phyloP scores from a whole-genome alignment of 2,113 vertebrate species.

The Phoenicopterus ruber region DNA sequence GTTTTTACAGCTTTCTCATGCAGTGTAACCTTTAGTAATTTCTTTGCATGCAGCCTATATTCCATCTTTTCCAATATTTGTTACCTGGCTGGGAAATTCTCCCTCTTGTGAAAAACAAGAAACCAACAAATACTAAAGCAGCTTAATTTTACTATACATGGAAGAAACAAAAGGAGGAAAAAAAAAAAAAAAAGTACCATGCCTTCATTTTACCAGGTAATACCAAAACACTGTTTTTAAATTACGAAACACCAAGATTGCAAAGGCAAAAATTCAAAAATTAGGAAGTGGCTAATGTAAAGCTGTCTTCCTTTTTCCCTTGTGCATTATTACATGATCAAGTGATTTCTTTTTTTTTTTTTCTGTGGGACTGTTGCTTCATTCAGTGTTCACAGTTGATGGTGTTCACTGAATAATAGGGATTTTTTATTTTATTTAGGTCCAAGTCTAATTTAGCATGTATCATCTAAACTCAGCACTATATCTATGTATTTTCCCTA shows the following conservation, averaged over 20 bases:
- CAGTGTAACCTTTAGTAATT: background rate
- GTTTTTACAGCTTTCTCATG: background rate
- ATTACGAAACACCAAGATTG: background rate
- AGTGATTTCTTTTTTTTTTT: background rate
- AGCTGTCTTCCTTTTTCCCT: background rate
- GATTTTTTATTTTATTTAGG: accelerated
- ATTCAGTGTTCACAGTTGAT: background rate
- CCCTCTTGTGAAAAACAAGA: background rate
- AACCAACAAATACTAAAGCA: background rate
- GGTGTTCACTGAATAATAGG: background rate
- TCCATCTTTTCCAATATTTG: background rate
- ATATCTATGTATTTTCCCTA: background rate
- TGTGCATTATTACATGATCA: background rate
- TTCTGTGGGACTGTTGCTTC: background rate
- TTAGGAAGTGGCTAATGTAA: background rate
- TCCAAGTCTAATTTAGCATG: background rate
- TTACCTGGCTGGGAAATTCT: background rate
- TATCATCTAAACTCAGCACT: background rate
- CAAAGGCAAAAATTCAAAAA: background rate
- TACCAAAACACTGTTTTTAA: background rate
- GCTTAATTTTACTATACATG: background rate
- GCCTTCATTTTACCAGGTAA: background rate
- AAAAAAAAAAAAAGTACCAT: background rate
- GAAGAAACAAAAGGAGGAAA: background rate
- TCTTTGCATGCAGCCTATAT: background rate